Conservation (phyloP, 2,888 invertebrate genomes). For the Parascotia fuliginaria region DNA sequence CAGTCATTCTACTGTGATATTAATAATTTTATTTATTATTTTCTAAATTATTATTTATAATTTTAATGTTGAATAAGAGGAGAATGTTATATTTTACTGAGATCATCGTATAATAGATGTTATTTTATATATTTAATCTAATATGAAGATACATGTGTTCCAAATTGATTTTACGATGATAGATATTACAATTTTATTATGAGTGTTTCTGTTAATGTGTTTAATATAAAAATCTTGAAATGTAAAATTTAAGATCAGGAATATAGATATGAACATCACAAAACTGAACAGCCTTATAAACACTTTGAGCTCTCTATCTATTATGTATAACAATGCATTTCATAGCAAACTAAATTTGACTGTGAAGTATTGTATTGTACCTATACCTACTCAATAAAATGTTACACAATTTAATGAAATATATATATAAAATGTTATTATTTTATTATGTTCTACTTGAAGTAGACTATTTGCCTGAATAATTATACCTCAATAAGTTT, state of each 20-base stretch:
- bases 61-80: slow-evolving; percentile 69
- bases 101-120: slow-evolving; percentile 72
- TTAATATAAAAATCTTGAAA: slow-evolving; percentile 30
- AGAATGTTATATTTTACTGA: slow-evolving; percentile 71
- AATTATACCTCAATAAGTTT: slow-evolving; percentile 83
- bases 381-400: slow-evolving; percentile 50
- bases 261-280: slow-evolving; percentile 59
- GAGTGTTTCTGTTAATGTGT: slow-evolving; percentile 62
- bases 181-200: slow-evolving; percentile 65
- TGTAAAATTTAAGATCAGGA: slow-evolving; percentile 38
- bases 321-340: slow-evolving; percentile 63
- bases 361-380: slow-evolving; percentile 53
- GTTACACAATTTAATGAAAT: slow-evolving; percentile 57
- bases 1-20: slow-evolving; percentile 84
- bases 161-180: slow-evolving; percentile 72
- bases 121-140: slow-evolving; percentile 59
- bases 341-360: slow-evolving; percentile 58
- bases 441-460: slow-evolving; percentile 70
- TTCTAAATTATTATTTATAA: slow-evolving; percentile 79
- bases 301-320: slow-evolving; percentile 69
- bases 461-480: slow-evolving; percentile 78
- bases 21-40: slow-evolving; percentile 83
- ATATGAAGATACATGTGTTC: slow-evolving; percentile 79
- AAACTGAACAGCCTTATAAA: slow-evolving; percentile 53
- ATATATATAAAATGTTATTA: slow-evolving; percentile 64